Base-by-base conservation (phyloP, 1,140 invertebrate genomes). In the Drosophila yakuba region DNA sequence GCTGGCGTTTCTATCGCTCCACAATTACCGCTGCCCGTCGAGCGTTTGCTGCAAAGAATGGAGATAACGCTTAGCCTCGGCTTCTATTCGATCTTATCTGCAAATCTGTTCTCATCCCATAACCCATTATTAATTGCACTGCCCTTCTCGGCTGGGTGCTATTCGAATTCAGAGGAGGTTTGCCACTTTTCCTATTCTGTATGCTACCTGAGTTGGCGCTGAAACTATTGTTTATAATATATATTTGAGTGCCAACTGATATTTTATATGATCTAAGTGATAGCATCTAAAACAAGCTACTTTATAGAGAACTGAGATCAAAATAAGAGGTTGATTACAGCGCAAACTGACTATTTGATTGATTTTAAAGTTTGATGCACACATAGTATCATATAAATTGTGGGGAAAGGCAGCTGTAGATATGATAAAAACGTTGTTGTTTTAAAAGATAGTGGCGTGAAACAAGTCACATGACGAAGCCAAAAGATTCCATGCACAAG, bases 1-100 rank as follows among this genome's bases (percentile, higher is more conserved):
- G 71, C 63, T 88, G 83, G 60, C 47, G 76, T 57, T 66, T 48
- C 38, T 83, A 61, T 89, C 72, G 76, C 72, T 84, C 75, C 73
- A 83, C 83, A 89, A 88, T 79, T 69, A 61, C 44, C 68, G 51
- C 52, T 72, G 51, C 67, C 44, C 43, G 25, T 25, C 44, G 52
- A 71, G 67, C 52, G 44, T 38, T 45, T 28, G 12, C 62, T 69
- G 66, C 48, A 68, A 67, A 54, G 62, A 38, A 54, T 32, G 8
- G 12, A 68, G 64, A 68, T 68, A 68, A 68, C 64, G 61, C 66
- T 68, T 66, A 68, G 64, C 28, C n/a, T 23, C 43, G 60, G 44
- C 35, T 51, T 64, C 60, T 12, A 67, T 68, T 32, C 35, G 51
- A 39, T 71, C 66, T 72, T 72, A 72, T 72, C 68, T 72, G 36